A percentile compares a stretch with the other conserved stretches of the same genome.
Evolutionary conservation across 2,888 invertebrate species (phyloP).

Genomic region (Eurytoma californica): DNA sequence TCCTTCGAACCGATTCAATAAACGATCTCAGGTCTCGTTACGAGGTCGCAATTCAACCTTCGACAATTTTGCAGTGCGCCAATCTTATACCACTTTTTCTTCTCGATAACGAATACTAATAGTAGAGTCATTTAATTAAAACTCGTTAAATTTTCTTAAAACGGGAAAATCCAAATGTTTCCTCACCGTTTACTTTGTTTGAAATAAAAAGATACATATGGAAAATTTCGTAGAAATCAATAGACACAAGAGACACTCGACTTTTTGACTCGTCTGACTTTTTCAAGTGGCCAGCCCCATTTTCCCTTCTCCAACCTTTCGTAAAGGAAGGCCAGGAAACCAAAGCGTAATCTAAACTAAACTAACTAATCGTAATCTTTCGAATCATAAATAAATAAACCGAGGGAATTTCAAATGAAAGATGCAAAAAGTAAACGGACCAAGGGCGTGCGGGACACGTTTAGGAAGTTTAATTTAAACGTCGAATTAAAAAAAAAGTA

Average conservation of each 20-base stretch:
- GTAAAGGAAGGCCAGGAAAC: not conserved
- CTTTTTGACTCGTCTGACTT: not conserved
- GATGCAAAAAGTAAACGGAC: conserved; percentile 31
- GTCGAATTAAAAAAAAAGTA: not conserved
- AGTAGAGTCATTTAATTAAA: not conserved
- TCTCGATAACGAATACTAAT: conserved; percentile 4
- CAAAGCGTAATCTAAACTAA: not conserved
- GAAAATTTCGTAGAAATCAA: not conserved
- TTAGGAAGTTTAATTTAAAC: conserved; percentile 36
- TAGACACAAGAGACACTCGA: conserved; percentile 8
- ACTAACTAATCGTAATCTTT: conserved; percentile 15
- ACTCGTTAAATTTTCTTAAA: too few relatives aligned
- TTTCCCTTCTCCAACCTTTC: not conserved
- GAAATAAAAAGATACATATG: not conserved
- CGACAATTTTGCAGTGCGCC: conserved; percentile 13
- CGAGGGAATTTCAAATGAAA: conserved; percentile 1
- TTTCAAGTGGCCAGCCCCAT: conserved; percentile 43
- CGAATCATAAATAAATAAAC: not conserved
- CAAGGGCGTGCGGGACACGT: conserved; percentile 48
- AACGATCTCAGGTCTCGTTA: conserved; percentile 39
- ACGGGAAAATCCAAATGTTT: too few relatives aligned
- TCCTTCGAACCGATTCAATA: conserved; percentile 28
- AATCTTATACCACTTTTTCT: conserved; percentile 2
- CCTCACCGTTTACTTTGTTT: too few relatives aligned
- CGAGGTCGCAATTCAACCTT: conserved; percentile 26